phyloP scores from a whole-genome alignment of 2,113 vertebrate genomes.

The Menidia beryllina region DNA sequence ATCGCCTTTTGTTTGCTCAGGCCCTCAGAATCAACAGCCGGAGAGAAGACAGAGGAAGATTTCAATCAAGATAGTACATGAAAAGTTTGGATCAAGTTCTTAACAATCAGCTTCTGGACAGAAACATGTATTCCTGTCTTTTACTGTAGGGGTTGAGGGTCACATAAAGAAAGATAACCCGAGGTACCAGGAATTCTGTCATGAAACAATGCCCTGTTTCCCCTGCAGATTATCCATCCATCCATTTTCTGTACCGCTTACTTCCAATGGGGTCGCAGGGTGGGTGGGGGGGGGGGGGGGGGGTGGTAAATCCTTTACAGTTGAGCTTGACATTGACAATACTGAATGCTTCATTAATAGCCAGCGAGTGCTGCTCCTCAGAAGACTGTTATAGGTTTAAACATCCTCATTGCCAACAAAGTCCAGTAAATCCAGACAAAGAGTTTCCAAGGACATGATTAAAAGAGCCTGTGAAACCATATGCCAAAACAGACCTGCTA shows the following conservation, averaged over 20 bases:
- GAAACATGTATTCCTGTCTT: slow-evolving; percentile 55
- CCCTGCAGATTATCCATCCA: slow-evolving; percentile 27
- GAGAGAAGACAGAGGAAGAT: slow-evolving; percentile 55
- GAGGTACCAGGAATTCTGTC: slow-evolving; percentile 11
- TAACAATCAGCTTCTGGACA: slow-evolving; percentile 34
- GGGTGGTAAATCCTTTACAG: background rate
- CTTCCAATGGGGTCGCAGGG: too few relatives aligned
- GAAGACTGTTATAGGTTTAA: slow-evolving; percentile 39
- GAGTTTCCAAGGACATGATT: background rate
- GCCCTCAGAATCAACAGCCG: slow-evolving; percentile 49
- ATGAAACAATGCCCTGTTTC: slow-evolving; percentile 27
- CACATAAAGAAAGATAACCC: slow-evolving; percentile 18
- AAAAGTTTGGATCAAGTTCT: slow-evolving; percentile 55
- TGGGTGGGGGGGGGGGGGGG: too few relatives aligned
- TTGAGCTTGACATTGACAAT: slow-evolving; percentile 14
- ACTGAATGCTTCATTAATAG: slow-evolving; percentile 28
- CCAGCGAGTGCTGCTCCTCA: slow-evolving; percentile 18
- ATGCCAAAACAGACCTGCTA: background rate
- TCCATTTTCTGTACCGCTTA: too few relatives aligned
- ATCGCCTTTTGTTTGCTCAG: slow-evolving; percentile 69
- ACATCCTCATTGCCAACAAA: slow-evolving; percentile 21
- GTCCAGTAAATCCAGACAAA: background rate
- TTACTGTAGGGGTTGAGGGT: slow-evolving; percentile 42
- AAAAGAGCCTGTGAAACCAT: too few relatives aligned
- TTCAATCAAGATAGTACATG: slow-evolving; percentile 68